Percentiles rank a stretch among this genome's conserved stretches.
These are phyloP conservation scores for Solenodon paradoxus DNA, from an alignment of 2,113 vertebrate genomes.

Conservation along the genomic window DNA sequence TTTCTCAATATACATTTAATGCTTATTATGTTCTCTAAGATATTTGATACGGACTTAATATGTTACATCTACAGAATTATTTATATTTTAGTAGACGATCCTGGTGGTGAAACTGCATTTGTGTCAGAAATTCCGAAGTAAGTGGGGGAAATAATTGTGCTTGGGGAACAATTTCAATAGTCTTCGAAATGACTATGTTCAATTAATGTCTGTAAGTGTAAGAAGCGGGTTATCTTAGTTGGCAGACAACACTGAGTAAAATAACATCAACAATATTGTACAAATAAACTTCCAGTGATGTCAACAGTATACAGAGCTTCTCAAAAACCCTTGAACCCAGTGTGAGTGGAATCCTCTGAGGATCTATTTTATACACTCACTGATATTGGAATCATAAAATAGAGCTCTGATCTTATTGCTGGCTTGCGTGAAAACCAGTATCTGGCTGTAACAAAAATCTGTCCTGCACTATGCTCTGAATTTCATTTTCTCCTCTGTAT, in stretches of 20 bases:
- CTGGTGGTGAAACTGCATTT: neutral
- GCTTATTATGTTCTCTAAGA: neutral
- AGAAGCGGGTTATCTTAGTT: neutral
- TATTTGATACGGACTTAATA: neutral
- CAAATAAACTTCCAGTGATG: neutral
- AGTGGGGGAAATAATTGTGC: neutral
- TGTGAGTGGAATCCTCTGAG: neutral
- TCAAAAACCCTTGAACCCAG: neutral
- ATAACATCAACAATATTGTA: neutral
- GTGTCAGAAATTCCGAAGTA: neutral
- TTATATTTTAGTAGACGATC: neutral
- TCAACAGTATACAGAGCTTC: neutral
- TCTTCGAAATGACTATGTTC: neutral
- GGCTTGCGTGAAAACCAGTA: neutral
- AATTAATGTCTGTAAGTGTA: neutral
- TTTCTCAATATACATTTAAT: neutral
- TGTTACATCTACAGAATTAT: neutral
- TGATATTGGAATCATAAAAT: neutral
- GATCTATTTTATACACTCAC: neutral
- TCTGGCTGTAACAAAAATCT: neutral
- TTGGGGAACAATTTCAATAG: neutral
- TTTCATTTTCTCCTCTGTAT: neutral
- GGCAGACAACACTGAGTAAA: neutral
- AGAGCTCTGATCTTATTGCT: neutral
- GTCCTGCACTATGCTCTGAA: no score